Evolutionary conservation across 2,113 vertebrate genomes (phyloP), one percentile per base, ranked within the genome.

Genomic region (Syrrhaptes paradoxus): DNA sequence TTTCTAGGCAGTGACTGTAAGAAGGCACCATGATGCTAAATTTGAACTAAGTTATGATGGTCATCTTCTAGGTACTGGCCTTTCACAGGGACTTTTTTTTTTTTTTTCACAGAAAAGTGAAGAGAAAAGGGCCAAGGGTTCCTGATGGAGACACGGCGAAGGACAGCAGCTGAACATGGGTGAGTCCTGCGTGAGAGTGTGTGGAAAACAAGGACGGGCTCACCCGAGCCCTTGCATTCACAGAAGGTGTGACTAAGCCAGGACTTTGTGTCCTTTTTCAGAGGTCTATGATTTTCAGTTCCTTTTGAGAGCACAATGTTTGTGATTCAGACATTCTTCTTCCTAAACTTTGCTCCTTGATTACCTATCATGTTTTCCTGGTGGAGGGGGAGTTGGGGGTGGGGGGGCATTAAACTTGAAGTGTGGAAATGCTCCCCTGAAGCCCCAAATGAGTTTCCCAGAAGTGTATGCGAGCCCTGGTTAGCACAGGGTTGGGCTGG

Each of bases 401-500:
- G 38, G 38, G 38, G 38, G 38, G 38, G 38, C 38, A 41, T 62
- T 89, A 71, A 88, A 66, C 21, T 84, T 31, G 19, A 77, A 85
- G 43, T 48, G 29, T 77, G 38, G 80, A 81, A 96, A 75, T 25
- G 29, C 63, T 74, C 62, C 70, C 38, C 48, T 54, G 45, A 81
- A 89, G 34, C 9, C 52, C 65, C 34, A 83, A 24, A 72, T n/a
- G 45, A 51, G 9, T 78, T 91, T 78, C 57, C n/a, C 32, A 66
- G 43, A 87, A n/a, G 38, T 26, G 32, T 67, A 16, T 1, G 3
- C 57, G n/a, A 90, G n/a, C 32, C 57, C 29, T 1, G 6, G 26
- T 32, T 29, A 74, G 6, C 24, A 49, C 0, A 0, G 22, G 13
- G 22, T 0, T 1, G 6, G 9, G 16, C 38, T 88, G 38, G 6